Evolutionary conservation across 1,140 invertebrate genomes (phyloP).

Genomic region (Epicauta chinensis): DNA sequence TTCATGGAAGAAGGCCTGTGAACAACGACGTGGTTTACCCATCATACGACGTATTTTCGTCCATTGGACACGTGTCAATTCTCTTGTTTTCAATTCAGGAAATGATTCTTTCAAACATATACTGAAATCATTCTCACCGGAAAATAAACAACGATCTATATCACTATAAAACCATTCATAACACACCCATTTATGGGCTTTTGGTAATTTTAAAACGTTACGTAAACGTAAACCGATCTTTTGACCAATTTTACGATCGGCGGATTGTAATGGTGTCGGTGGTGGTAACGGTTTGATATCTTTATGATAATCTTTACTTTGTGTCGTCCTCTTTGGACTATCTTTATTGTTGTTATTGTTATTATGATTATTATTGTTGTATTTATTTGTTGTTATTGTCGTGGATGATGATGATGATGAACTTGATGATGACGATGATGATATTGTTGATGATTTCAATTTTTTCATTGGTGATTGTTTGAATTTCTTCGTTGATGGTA

Average conservation of each 20-base stretch:
- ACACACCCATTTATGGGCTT: constrained; percentile 98
- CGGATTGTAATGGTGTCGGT: constrained; percentile 47
- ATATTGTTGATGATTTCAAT: constrained; percentile 47
- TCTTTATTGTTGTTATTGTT: too few species aligned
- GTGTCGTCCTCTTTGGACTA: constrained; percentile 31
- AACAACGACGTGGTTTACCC: constrained; percentile 93
- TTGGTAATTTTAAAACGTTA: constrained; percentile 96
- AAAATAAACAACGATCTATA: constrained; percentile 90
- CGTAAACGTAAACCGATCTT: constrained; percentile 83
- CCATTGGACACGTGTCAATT: constrained; percentile 89
- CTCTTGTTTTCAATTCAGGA: constrained; percentile 82
- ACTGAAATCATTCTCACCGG: constrained; percentile 95
- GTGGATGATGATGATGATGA: constrained; percentile 2
- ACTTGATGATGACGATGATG: constrained; percentile 24
- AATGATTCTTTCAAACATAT: constrained; percentile 92
- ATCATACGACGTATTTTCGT: constrained; percentile 90
- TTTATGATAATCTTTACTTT: neutral
- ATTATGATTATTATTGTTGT: too few species aligned
- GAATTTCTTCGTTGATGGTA: constrained; percentile 55
- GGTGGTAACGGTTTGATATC: neutral
- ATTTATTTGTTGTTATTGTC: constrained; percentile 21
- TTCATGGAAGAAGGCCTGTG: constrained; percentile 92
- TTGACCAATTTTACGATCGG: constrained; percentile 75
- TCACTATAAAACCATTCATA: constrained; percentile 99
- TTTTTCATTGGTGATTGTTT: constrained; percentile 45